These are phyloP conservation scores for Pardosa pseudoannulata DNA, from an alignment of 2,888 invertebrate species.

Conservation along the genomic window DNA sequence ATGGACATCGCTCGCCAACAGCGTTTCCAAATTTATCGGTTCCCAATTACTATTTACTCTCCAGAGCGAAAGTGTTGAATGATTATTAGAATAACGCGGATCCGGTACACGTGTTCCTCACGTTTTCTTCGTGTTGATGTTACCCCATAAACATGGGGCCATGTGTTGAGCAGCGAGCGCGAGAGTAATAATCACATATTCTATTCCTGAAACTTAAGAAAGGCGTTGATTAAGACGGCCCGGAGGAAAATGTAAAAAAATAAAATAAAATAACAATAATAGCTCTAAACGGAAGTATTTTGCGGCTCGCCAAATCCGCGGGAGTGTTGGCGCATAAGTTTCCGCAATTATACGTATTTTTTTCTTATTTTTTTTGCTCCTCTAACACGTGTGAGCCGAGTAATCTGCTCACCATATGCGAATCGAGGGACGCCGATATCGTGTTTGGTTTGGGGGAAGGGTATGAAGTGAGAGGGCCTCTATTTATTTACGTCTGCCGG, in stretches of 20 bases:
- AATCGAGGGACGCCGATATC: background rate
- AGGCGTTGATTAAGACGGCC: conserved; percentile 53
- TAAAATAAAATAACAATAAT: too few relatives aligned
- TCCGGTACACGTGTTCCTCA: conserved; percentile 13
- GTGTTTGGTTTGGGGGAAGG: conserved; percentile 53
- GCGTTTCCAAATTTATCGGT: conserved; percentile 10
- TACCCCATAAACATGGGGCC: conserved; percentile 35
- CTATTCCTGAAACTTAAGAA: conserved; percentile 43
- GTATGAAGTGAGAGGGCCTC: conserved; percentile 16
- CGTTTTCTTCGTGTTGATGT: conserved; percentile 1
- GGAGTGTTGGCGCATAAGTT: conserved; percentile 64
- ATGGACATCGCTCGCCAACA: too few relatives aligned
- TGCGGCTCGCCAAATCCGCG: conserved; percentile 22
- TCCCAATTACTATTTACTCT: conserved; percentile 13
- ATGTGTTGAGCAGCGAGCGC: conserved; percentile 19
- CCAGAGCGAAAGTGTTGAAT: background rate
- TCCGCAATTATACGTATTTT: conserved; percentile 40
- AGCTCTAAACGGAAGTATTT: background rate
- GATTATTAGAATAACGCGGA: conserved; percentile 9
- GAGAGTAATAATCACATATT: conserved; percentile 16
- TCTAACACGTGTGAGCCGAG: conserved; percentile 54
- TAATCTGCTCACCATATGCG: conserved; percentile 66
- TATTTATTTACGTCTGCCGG: conserved; percentile 56
- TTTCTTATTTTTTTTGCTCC: background rate
- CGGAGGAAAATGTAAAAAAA: background rate